Evolutionary conservation across 2,797 vertebrate species (phyloP), one percentile per base, ranked within the genome.

Genomic region (Poeciliopsis turneri): DNA sequence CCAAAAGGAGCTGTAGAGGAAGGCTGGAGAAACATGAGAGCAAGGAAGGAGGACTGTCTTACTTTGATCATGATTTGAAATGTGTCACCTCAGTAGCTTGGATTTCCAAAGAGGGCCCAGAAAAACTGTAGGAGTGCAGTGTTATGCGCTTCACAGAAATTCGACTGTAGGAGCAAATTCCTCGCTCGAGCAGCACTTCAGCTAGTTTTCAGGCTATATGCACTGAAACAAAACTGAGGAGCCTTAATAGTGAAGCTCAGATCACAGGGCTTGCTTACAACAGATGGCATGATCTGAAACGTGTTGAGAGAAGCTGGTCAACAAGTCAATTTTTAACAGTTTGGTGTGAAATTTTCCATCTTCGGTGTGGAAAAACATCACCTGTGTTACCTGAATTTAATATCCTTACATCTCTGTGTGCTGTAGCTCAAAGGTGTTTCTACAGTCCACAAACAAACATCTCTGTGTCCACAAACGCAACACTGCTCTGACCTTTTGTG

Each of bases 241-340:
- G 28, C 5, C 10, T 11, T 46, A 23, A 49, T 43, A 30, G 25
- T 33, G 33, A 16, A 49, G 70, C 16, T 10, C 9, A 51, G 46
- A 33, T 36, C 5, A 25, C 33, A 28, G 36, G 3, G 49, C 33
- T 41, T 18, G 36, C 51, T 74, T 18, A 28, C 51, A 28, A 41
- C 36, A 74, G 36, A 74, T 41, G 72, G 51, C 49, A n/a, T 73
- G 23, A 73, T 25, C 28, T 6, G 13, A 11, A 51, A 25, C 13
- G 23, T 39, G 47, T 41, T 43, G 72, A 78, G 43, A 8, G n/a
- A 43, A 79, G 69, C 51, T 28, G 69, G 15, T 28, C 68, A 70
- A 28, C 13, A 71, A 46, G 43, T 71, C n/a, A 7, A 46, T 71
- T 46, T 28, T 28, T 16, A 71, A 79, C 59, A 78, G 61, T 87